phyloP scores from a whole-genome alignment of 2,113 vertebrate species.

The Eurypyga helias region DNA sequence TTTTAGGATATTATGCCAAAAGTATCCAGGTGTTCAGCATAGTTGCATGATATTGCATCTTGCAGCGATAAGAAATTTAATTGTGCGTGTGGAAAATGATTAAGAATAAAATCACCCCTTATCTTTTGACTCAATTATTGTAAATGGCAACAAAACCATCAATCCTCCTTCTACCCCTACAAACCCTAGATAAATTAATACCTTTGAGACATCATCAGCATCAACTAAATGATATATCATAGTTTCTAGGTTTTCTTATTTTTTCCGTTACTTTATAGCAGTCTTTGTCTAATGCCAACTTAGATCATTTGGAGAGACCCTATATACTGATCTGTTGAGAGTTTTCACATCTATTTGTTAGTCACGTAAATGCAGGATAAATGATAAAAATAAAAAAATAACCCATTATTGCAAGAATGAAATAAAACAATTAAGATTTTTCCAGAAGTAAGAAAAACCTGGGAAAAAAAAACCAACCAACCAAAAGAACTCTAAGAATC shows the following conservation, averaged over 20 bases:
- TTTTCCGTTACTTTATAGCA: neutral
- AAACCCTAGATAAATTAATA: neutral
- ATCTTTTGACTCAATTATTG: neutral
- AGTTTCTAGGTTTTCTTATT: neutral
- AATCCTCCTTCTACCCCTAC: neutral
- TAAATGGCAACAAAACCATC: neutral
- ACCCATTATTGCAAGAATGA: neutral
- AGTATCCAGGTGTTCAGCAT: neutral
- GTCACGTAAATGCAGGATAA: neutral
- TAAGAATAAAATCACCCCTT: neutral
- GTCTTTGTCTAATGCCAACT: neutral
- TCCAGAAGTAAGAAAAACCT: neutral
- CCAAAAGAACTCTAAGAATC: neutral
- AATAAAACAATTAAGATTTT: neutral
- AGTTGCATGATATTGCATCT: neutral
- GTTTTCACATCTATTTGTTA: neutral
- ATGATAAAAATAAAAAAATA: neutral
- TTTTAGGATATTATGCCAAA: neutral
- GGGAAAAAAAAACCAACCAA: neutral
- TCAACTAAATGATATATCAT: neutral
- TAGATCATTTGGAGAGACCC: neutral
- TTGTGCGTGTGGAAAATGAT: neutral
- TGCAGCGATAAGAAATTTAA: neutral
- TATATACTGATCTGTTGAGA: neutral
- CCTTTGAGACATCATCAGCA: neutral